Evolutionary conservation across 2,888 invertebrate species (phyloP).

Genomic region (Dysmachus trigonus): DNA sequence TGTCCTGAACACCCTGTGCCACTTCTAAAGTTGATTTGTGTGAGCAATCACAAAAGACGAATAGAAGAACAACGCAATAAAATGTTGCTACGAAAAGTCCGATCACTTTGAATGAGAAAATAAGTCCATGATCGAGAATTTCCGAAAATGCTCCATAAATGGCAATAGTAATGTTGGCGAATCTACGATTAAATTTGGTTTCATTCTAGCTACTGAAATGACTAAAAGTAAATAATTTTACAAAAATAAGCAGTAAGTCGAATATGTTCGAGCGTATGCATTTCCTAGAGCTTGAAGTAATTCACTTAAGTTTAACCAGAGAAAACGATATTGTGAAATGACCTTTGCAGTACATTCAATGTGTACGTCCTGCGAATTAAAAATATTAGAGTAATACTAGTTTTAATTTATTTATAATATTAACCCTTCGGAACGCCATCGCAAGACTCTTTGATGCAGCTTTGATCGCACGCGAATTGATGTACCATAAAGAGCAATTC

Average conservation of each 20-base stretch:
- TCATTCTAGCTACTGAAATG: neutral
- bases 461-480: conserved; percentile 74
- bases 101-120: conserved; percentile 73
- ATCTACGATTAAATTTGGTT: conserved; percentile 61
- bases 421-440: conserved; percentile 67
- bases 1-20: conserved; percentile 71
- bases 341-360: conserved; percentile 68
- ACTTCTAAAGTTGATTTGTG: conserved; percentile 73
- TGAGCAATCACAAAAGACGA: conserved; percentile 74
- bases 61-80: conserved; percentile 71
- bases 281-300: conserved; percentile 73
- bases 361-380: conserved; percentile 67
- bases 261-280: conserved; percentile 74
- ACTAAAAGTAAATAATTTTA: conserved; percentile 54
- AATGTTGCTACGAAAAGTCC: conserved; percentile 72
- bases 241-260: conserved; percentile 73
- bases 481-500: conserved; percentile 78
- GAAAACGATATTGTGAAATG: conserved; percentile 70
- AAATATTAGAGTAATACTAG: neutral
- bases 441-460: conserved; percentile 70
- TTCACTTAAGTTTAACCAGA: conserved; percentile 75
- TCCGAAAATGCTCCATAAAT: conserved; percentile 75
- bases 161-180: conserved; percentile 74
- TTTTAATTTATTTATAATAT: neutral
- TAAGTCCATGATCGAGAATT: conserved; percentile 73